Evolutionary conservation across 2,797 vertebrate genomes (phyloP).

Genomic region (Manis crassicaudata): DNA sequence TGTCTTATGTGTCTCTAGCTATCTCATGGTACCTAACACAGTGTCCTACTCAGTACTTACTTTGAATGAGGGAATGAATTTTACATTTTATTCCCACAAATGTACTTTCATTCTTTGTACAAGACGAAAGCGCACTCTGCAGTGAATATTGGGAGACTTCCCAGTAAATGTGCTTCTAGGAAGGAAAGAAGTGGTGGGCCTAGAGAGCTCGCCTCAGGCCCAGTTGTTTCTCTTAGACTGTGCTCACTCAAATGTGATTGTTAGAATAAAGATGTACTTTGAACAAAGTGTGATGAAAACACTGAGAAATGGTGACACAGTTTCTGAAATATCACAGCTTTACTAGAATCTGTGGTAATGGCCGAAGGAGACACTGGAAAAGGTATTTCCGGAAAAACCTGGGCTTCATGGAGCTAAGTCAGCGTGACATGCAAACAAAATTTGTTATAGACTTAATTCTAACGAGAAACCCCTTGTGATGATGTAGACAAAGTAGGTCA

Average conservation of each 20-base stretch:
- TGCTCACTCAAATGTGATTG: constrained; percentile 6
- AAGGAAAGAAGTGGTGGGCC: neutral
- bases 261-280: constrained; percentile 56
- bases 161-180: neutral
- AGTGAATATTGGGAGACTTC: neutral
- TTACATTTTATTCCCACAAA: neutral
- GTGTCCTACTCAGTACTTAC: neutral
- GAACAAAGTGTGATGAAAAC: constrained; percentile 38
- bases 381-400: neutral
- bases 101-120: neutral
- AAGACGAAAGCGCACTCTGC: neutral
- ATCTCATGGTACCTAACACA: neutral
- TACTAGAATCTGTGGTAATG: neutral
- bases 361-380: constrained; percentile 23
- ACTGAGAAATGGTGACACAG: constrained; percentile 7
- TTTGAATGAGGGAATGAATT: constrained; percentile 22
- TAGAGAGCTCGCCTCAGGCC: neutral
- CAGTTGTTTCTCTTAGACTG: constrained; percentile 13
- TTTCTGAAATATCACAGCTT: constrained; percentile 44
- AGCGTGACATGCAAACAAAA: neutral
- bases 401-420: neutral
- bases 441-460: neutral
- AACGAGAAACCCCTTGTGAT: neutral
- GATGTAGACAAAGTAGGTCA: neutral
- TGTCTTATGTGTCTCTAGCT: neutral